Evolutionary conservation across 2,888 invertebrate genomes (phyloP), one percentile per base, ranked within the genome.

Genomic region (Cyaniris semiargus): DNA sequence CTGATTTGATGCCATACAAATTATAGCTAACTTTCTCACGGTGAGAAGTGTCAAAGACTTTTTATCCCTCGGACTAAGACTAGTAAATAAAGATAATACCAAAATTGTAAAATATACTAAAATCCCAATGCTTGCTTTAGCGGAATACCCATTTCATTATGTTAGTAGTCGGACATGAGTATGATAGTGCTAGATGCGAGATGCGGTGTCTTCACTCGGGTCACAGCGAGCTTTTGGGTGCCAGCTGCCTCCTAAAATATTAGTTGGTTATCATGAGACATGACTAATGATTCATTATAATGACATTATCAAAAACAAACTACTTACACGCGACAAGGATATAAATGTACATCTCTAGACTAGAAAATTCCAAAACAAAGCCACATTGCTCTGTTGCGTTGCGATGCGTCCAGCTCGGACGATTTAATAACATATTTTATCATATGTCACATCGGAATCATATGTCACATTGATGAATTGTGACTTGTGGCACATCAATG

Each of bases 181-280:
- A 77, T 80, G 77, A 70, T 75, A 78, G 78, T 80, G 78, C 77
- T 76, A 23, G 80, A 78, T 79, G 80, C 79, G 88, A 81, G 84
- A 83, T 76, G 79, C 76, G 85, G 84, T 84, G 81, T 85, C 86
- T 85, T 87, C 89, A 86, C 83, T 87, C 87, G 77, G 85, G 84
- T 94, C 93, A 94, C 92, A 94, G 92, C 84, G 93, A 93, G 86
- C 93, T 89, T 91, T 93, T 94, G 83, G 87, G 88, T 86, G 86
- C 83, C 87, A 86, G 85, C 85, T 86, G 87, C 86, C 83, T 87
- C 93, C 93, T 94, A 94, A 86, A 94, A 94, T 89, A 86, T 91
- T 88, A 88, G 88, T 77, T 71, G 27, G 72, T 72, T 27, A 60
- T 56, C 44, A 23, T 71, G 70, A 76, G 44, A 60, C 8, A 27